These are phyloP conservation scores for Holothuria glaberrima DNA, from an alignment of 35 echinoderm and acorn worm genomes.

Conservation along the genomic window DNA sequence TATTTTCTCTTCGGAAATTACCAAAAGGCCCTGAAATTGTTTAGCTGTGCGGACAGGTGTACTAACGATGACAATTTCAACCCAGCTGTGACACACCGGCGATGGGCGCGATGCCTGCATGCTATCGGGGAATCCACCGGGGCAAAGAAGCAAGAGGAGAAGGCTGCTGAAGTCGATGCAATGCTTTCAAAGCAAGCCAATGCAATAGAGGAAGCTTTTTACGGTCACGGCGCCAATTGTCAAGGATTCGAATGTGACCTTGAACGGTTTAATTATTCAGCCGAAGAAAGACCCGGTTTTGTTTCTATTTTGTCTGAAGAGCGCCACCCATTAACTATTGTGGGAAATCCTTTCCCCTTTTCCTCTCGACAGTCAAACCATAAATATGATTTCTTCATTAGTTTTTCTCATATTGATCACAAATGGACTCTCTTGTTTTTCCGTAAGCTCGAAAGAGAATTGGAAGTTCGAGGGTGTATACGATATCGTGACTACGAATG, in stretches of 20 bases:
- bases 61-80: slow-evolving; percentile 77
- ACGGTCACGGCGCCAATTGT: slow-evolving; percentile 72
- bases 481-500: slow-evolving; percentile 86
- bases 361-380: slow-evolving; percentile 27
- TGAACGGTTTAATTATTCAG: slow-evolving; percentile 79
- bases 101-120: slow-evolving; percentile 82
- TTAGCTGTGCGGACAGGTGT: slow-evolving; percentile 67
- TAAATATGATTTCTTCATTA: slow-evolving; percentile 89
- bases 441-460: slow-evolving; percentile 77
- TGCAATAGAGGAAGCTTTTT: slow-evolving; percentile 56
- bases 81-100: slow-evolving; percentile 65
- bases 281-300: slow-evolving; percentile 70
- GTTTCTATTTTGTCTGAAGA: slow-evolving; percentile 79
- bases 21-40: slow-evolving; percentile 62
- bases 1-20: slow-evolving; percentile 69
- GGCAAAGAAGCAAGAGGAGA: slow-evolving; percentile 30
- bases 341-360: not conserved
- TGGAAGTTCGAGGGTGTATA: slow-evolving; percentile 66
- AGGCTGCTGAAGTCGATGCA: slow-evolving; percentile 29
- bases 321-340: not conserved
- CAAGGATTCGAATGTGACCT: slow-evolving; percentile 89
- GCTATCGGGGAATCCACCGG: slow-evolving; percentile 74
- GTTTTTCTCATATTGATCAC: slow-evolving; percentile 83
- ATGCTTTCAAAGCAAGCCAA: slow-evolving; percentile 45
- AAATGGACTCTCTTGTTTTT: slow-evolving; percentile 88